Conservation (phyloP, 2,888 invertebrate genomes). For the Nomada lathburiana region DNA sequence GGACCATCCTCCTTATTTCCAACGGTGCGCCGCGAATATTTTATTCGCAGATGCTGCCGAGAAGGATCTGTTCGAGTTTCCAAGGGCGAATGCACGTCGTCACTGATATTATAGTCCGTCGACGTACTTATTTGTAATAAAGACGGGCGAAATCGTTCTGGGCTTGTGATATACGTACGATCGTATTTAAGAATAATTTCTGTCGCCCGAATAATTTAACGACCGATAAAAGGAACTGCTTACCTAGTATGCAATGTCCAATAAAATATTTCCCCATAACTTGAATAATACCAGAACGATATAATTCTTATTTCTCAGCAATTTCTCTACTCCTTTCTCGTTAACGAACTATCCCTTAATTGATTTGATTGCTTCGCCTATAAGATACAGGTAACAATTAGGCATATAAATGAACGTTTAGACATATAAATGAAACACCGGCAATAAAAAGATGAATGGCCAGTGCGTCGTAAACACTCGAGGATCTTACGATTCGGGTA, state of each 20-base stretch:
- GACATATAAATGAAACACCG: neutral
- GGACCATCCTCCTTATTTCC: slow-evolving; percentile 33
- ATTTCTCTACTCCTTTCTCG: no score
- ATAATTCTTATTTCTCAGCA: no score
- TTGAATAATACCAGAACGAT: no score
- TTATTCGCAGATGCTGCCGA: slow-evolving; percentile 16
- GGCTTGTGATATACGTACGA: neutral
- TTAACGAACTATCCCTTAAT: no score
- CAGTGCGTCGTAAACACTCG: slow-evolving; percentile 16
- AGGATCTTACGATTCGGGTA: neutral
- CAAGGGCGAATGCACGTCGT: neutral
- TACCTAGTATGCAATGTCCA: no score
- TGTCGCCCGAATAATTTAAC: no score
- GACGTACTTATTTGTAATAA: slow-evolving; percentile 1
- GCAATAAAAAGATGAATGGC: slow-evolving; percentile 27
- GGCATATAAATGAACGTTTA: neutral
- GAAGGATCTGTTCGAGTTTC: neutral
- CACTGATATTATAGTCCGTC: neutral
- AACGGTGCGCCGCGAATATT: slow-evolving; percentile 12
- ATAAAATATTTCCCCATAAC: no score
- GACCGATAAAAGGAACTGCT: no score
- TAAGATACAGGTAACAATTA: slow-evolving; percentile 38
- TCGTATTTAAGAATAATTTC: no score
- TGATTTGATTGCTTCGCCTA: neutral
- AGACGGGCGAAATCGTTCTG: neutral